These are phyloP conservation scores for Pomacea maculata DNA, from an alignment of 1,140 invertebrate genomes.

Conservation along the genomic window DNA sequence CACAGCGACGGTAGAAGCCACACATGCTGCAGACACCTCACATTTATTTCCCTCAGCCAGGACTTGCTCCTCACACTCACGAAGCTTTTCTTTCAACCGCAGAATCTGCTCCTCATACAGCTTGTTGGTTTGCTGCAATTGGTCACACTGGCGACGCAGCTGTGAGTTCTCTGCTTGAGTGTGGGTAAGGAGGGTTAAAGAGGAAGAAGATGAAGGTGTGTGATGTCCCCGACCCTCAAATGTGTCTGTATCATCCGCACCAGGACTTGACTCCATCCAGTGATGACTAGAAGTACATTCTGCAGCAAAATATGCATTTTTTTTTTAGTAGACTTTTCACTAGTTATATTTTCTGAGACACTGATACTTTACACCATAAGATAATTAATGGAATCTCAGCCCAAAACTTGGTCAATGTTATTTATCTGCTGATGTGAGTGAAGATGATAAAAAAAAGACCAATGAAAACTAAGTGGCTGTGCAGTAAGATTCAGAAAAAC, in stretches of 20 bases:
- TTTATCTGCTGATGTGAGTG: not conserved
- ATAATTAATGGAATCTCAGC: too few relatives aligned
- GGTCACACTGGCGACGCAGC: slow-evolving; percentile 31
- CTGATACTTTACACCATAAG: too few relatives aligned
- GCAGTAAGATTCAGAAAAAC: not conserved
- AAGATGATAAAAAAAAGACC: not conserved
- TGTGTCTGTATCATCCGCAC: slow-evolving; percentile 18
- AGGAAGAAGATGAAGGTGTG: slow-evolving; percentile 16
- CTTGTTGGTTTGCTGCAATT: slow-evolving; percentile 30
- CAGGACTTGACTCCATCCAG: not conserved
- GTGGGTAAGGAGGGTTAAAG: slow-evolving; percentile 28
- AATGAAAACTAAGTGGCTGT: not conserved
- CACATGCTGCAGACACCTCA: slow-evolving; percentile 17
- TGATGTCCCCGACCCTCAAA: not conserved
- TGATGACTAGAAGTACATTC: not conserved
- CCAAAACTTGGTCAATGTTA: not conserved
- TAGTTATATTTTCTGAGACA: too few relatives aligned
- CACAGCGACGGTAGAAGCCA: slow-evolving; percentile 1
- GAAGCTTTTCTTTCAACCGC: slow-evolving; percentile 22
- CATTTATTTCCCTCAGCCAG: slow-evolving; percentile 20
- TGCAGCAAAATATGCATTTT: not conserved
- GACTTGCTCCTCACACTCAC: not conserved
- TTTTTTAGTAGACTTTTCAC: not conserved
- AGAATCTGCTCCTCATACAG: slow-evolving; percentile 34
- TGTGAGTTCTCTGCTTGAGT: slow-evolving; percentile 28